Percentiles rank a stretch among this genome's conserved stretches.
Conservation (phyloP, 2,888 invertebrate genomes). For the Tribolium freemani region DNA sequence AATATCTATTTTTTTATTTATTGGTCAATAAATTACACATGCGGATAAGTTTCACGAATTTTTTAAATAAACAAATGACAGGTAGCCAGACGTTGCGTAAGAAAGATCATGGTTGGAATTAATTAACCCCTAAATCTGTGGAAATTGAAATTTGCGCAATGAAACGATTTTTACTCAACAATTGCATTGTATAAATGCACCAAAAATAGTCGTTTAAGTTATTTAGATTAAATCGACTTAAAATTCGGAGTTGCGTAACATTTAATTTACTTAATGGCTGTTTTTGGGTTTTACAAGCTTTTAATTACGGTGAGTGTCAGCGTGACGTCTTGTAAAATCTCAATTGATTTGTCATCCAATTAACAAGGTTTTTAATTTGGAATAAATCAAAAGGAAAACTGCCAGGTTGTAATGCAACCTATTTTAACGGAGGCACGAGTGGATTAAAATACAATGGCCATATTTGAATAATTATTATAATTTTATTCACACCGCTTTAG, state of each 20-base stretch:
- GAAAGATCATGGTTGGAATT: constrained; percentile 18
- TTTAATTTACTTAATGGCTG: no score
- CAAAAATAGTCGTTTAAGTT: no score
- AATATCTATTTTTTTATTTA: background rate
- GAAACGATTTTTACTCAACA: no score
- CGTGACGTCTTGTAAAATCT: no score
- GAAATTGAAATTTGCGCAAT: no score
- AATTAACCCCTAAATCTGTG: background rate
- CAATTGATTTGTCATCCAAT: no score
- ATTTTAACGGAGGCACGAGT: background rate
- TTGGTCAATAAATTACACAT: background rate
- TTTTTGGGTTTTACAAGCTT: no score
- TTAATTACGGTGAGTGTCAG: no score
- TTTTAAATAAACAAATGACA: constrained; percentile 10
- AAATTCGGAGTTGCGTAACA: no score
- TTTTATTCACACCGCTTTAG: background rate
- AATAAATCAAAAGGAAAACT: background rate
- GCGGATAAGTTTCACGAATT: constrained; percentile 1
- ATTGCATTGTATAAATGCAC: no score
- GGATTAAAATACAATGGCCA: background rate
- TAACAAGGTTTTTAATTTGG: background rate
- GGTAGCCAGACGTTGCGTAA: background rate
- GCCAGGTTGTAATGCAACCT: background rate
- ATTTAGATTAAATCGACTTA: no score
- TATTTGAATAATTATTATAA: background rate